Conservation (phyloP, 2,797 vertebrate species). For the Steatocranus sp. region DNA sequence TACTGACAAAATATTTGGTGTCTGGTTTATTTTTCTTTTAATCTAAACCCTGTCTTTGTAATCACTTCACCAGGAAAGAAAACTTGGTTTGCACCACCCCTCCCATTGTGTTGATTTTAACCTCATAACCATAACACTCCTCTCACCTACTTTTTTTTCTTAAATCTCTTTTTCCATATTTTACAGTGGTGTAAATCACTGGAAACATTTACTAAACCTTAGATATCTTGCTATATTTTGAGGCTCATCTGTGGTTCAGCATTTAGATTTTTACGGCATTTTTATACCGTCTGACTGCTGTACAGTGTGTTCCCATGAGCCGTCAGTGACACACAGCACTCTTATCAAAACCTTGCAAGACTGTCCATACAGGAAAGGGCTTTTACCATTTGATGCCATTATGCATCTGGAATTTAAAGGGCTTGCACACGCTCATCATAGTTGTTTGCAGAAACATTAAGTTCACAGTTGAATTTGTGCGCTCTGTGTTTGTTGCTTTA, state of each 20-base stretch:
- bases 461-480: not conserved
- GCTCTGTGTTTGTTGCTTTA: not conserved
- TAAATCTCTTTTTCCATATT: not conserved
- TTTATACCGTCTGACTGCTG: not conserved
- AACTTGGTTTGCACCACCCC: not conserved
- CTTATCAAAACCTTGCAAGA: conserved; percentile 35
- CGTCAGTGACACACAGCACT: not conserved
- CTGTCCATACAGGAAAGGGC: conserved; percentile 24
- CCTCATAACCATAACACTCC: not conserved
- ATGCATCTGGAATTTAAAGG: not conserved
- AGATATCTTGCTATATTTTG: not conserved
- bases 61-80: not conserved
- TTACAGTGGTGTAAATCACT: not conserved
- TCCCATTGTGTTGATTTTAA: not conserved
- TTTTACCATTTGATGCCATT: not conserved
- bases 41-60: not conserved
- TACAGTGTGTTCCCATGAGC: not conserved
- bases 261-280: not conserved
- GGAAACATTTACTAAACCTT: not conserved
- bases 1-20: not conserved
- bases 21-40: not conserved
- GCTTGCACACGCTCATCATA: not conserved
- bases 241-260: not conserved
- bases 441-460: not conserved
- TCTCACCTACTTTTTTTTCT: not conserved